Percentiles rank a stretch among this genome's conserved stretches.
phyloP scores from a whole-genome alignment of 2,888 invertebrate genomes.

The Hesperia comma region DNA sequence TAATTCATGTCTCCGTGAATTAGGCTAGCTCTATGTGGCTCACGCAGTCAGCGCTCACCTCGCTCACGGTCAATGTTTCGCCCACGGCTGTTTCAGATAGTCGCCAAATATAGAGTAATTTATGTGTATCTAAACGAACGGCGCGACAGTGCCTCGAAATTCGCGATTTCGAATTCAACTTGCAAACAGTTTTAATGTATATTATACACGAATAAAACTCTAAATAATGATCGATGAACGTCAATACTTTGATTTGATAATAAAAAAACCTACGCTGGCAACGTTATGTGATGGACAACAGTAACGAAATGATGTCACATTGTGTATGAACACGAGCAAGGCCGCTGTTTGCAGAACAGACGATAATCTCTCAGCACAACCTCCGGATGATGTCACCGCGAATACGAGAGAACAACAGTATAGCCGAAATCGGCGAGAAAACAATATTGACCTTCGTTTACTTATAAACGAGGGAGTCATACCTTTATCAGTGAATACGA shows the following conservation, averaged over 20 bases:
- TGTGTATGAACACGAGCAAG: constrained; percentile 69
- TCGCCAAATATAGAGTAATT: constrained; percentile 41
- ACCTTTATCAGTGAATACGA: constrained; percentile 5
- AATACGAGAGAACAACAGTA: constrained; percentile 47
- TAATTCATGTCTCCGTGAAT: constrained; percentile 17
- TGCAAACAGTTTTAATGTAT: background rate
- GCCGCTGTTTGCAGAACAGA: constrained; percentile 58
- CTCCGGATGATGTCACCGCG: constrained; percentile 70
- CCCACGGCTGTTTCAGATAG: constrained; percentile 55
- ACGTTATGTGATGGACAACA: constrained; percentile 51
- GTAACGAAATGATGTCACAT: constrained; percentile 73
- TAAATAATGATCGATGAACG: constrained; percentile 7
- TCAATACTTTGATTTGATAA: constrained; percentile 19
- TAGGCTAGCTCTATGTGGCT: constrained; percentile 24
- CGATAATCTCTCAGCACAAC: constrained; percentile 68
- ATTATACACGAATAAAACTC: background rate
- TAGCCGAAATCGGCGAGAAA: constrained; percentile 49
- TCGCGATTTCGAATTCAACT: constrained; percentile 4
- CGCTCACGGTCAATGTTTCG: constrained; percentile 69
- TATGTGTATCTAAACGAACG: constrained; percentile 27
- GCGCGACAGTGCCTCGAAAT: background rate
- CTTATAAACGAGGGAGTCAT: constrained; percentile 18
- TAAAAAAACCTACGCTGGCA: constrained; percentile 30
- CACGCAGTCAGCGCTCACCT: constrained; percentile 63
- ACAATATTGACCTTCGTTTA: constrained; percentile 27